Conservation (phyloP, 2,797 vertebrate species). For the Darevskia nairensis region DNA sequence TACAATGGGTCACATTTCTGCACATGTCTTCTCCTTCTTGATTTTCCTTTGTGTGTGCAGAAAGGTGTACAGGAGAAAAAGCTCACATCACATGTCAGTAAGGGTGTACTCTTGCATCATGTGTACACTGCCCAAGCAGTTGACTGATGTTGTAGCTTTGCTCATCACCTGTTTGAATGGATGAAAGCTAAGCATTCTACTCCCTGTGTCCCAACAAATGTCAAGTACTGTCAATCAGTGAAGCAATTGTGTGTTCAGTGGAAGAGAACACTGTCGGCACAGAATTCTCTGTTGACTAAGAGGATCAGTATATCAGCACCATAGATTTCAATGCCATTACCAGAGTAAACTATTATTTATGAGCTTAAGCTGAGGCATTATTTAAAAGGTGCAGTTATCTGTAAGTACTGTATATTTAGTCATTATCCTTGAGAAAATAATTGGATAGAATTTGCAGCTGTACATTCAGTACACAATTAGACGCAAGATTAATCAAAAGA, state of each 20-base stretch:
- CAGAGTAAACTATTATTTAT: constrained; percentile 4
- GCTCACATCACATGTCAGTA: too few species aligned
- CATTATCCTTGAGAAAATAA: constrained; percentile 26
- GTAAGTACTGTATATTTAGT: constrained; percentile 23
- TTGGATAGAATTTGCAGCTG: constrained; percentile 27
- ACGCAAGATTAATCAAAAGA: constrained; percentile 54
- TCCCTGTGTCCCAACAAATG: too few species aligned
- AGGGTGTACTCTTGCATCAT: background rate
- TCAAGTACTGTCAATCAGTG: background rate
- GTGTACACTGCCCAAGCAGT: background rate
- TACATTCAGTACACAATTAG: constrained; percentile 55
- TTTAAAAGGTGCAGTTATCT: constrained; percentile 2
- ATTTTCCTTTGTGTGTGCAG: background rate
- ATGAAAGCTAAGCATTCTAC: background rate
- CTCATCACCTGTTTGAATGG: background rate
- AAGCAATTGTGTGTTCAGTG: background rate
- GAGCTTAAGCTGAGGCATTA: background rate
- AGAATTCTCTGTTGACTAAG: background rate
- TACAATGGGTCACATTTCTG: background rate
- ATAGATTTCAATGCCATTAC: background rate
- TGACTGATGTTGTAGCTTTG: background rate
- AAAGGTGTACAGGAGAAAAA: background rate
- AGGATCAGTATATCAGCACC: background rate
- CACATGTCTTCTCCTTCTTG: background rate
- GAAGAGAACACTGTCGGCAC: background rate